Evolutionary conservation across 2,888 invertebrate genomes (phyloP).

Genomic region (Scrobipalpa atriplicella): DNA sequence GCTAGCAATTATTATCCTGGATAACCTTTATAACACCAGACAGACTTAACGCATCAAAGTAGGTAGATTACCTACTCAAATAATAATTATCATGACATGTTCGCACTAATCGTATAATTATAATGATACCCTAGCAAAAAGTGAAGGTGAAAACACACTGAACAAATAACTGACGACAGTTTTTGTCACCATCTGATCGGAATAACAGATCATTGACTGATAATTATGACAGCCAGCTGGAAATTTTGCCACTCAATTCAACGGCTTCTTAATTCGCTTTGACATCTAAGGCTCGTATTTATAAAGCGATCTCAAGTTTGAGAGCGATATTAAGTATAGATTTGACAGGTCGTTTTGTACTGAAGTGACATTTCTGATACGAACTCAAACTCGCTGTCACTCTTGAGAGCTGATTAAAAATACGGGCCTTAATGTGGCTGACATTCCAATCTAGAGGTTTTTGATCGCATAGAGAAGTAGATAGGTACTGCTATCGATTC

Average conservation of each 20-base stretch:
- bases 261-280: background rate
- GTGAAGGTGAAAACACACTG: slow-evolving; percentile 24
- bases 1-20: no score
- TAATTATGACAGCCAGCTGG: slow-evolving; percentile 5
- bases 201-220: slow-evolving; percentile 19
- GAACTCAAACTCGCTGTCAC: no score
- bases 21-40: background rate
- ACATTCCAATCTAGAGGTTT: background rate
- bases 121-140: slow-evolving; percentile 25
- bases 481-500: no score
- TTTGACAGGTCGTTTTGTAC: no score
- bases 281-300: no score
- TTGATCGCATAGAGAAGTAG: background rate
- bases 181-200: slow-evolving; percentile 13
- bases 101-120: background rate
- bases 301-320: no score
- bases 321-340: no score
- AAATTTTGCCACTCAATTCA: background rate
- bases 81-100: background rate
- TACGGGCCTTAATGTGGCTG: no score
- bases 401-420: no score
- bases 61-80: background rate
- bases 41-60: background rate
- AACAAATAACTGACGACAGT: slow-evolving; percentile 7
- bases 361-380: no score